A percentile compares a stretch with the other conserved stretches of the same genome.
Evolutionary conservation across 2,888 invertebrate species (phyloP).

Genomic region (Melieria omissa): DNA sequence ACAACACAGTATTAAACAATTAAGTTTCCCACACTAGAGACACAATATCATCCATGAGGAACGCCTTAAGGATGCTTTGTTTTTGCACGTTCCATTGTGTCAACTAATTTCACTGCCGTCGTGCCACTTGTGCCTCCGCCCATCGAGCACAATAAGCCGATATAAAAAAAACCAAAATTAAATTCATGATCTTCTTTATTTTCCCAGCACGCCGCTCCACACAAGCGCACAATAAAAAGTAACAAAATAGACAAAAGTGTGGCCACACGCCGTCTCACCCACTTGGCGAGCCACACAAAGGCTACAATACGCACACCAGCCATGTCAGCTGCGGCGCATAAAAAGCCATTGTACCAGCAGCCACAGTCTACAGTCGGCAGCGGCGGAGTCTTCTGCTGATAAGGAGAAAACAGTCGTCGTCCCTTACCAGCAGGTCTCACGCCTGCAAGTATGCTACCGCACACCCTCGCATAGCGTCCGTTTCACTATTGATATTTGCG

Average conservation of each 20-base stretch:
- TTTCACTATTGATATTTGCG: too few species aligned
- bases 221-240: too few species aligned
- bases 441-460: slow-evolving; percentile 22
- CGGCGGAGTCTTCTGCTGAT: slow-evolving; percentile 8
- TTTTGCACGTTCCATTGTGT: slow-evolving; percentile 25
- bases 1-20: too few species aligned
- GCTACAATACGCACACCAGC: slow-evolving; percentile 4
- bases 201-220: not conserved
- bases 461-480: too few species aligned
- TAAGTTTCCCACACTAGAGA: too few species aligned
- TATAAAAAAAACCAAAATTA: slow-evolving; percentile 20
- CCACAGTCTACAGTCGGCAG: not conserved
- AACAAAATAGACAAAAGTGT: slow-evolving; percentile 18
- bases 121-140: slow-evolving; percentile 8
- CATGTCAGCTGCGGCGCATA: slow-evolving; percentile 31
- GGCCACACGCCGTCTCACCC: slow-evolving; percentile 2
- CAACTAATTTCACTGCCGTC: slow-evolving; percentile 27
- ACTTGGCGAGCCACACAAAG: slow-evolving; percentile 25
- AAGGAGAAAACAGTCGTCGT: slow-evolving; percentile 18
- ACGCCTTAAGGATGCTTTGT: not conserved
- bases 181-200: slow-evolving; percentile 33
- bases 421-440: slow-evolving; percentile 9
- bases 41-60: too few species aligned
- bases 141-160: slow-evolving; percentile 17
- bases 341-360: slow-evolving; percentile 22